Conservation (phyloP, 2,797 vertebrate genomes). For the Sebastes jordani region DNA sequence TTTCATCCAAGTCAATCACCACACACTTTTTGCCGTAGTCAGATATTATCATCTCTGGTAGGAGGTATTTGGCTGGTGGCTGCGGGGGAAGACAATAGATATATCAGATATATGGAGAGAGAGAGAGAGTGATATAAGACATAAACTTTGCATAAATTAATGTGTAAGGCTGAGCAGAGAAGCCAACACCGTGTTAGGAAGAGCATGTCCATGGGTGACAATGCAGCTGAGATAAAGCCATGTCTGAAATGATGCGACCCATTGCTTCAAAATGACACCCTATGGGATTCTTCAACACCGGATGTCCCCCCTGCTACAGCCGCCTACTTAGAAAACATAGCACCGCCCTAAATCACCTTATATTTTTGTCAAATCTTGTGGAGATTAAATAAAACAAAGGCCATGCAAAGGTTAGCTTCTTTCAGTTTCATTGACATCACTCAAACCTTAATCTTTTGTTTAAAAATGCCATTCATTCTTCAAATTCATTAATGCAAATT, state of each 20-base stretch:
- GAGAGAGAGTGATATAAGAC: neutral
- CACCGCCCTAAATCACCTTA: neutral
- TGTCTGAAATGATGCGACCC: neutral
- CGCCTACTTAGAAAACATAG: neutral
- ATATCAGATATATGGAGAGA: slow-evolving; percentile 61
- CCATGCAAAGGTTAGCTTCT: slow-evolving; percentile 39
- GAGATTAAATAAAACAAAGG: slow-evolving; percentile 15
- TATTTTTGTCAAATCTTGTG: slow-evolving; percentile 5
- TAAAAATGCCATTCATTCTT: neutral
- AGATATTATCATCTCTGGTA: slow-evolving; percentile 94
- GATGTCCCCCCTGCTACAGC: neutral
- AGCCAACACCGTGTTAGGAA: slow-evolving; percentile 46
- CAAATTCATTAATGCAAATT: neutral
- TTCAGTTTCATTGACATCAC: neutral
- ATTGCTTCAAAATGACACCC: neutral
- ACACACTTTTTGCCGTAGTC: slow-evolving; percentile 98
- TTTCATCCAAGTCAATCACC: slow-evolving; percentile 98
- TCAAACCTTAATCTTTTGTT: neutral
- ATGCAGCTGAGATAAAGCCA: slow-evolving; percentile 10
- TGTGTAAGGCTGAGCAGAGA: slow-evolving; percentile 29
- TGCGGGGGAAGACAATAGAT: slow-evolving; percentile 62
- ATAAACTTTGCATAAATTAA: slow-evolving; percentile 21
- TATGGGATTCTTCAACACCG: neutral
- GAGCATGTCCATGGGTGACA: neutral
- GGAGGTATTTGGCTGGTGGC: slow-evolving; percentile 98